Base-by-base conservation (phyloP, 2,888 invertebrate species). In the Drosophila mettleri region DNA sequence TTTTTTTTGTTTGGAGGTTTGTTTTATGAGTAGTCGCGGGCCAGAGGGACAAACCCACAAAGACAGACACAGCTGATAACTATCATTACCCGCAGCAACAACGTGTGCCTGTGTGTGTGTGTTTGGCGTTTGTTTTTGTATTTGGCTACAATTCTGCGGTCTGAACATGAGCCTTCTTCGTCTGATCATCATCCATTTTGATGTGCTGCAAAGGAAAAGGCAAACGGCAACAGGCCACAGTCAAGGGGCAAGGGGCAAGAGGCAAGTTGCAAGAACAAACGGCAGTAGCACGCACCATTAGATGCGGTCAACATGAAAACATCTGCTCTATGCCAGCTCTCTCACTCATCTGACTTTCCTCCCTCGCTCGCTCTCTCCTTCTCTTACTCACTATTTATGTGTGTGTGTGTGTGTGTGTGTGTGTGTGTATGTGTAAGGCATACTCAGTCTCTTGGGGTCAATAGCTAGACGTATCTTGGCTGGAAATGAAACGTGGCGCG, bases 261-360 rank as follows among this genome's bases (percentile, higher is more conserved):
- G 53, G 78, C 67, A 67, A 52, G 66, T 68, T 48, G 69, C 71
- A 74, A 66, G 67, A 78, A 63, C 78, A 83, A 76, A 80, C 73
- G 78, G 77, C 90, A 85, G 90, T 90, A 90, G 90, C 90, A 91
- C 91, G 90, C 90, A 89, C 90, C 90, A 90, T 90, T 91, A 90
- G 90, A 90, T 90, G 90, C 88, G 90, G 90, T 90, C 90, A 90
- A 87, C 79, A 74, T 67, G 72, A 80, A 90, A 90, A 90, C 90
- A 90, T 90, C 90, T 90, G 90, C 89, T 78, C 79, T 65, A 73
- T 73, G 53, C 33, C 20, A 22, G 20, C 48, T 45, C 43, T 27
- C n/a, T 24, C 43, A 7, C 20, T 24, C 24, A 4, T 5, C 24
- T 24, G 3, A 39, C 18, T 34, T 12, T 8, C 4, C 31, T 14